Conservation (phyloP, 1,140 invertebrate genomes). For the Sminthurinus signatus region DNA sequence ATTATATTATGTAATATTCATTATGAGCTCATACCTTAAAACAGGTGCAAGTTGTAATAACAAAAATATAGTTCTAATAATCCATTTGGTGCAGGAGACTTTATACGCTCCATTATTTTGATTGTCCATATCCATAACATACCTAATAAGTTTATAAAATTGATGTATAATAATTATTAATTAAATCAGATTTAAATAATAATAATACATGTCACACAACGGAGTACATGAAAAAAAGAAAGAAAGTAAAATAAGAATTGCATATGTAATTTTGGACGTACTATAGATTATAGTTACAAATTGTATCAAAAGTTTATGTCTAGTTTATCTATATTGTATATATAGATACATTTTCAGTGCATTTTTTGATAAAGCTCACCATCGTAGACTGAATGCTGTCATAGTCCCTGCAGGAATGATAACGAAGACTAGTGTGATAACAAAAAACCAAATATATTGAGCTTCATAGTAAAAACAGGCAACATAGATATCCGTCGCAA, state of each 20-base stretch:
- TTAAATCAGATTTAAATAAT: conserved; percentile 4
- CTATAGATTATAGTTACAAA: no score
- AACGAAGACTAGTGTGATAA: conserved; percentile 56
- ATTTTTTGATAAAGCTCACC: conserved; percentile 48
- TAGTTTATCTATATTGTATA: not conserved
- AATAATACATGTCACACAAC: conserved; percentile 4
- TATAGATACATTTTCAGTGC: not conserved
- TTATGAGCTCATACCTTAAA: conserved; percentile 48
- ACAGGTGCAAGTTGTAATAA: conserved; percentile 59
- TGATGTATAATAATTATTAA: conserved; percentile 6
- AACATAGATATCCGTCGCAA: conserved; percentile 58
- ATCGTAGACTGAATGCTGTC: conserved; percentile 57
- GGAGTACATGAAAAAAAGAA: no score
- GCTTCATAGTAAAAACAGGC: conserved; percentile 55
- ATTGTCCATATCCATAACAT: conserved; percentile 49
- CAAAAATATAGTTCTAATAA: conserved; percentile 55
- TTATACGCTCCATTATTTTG: conserved; percentile 45
- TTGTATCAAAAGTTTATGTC: no score
- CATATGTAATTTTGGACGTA: no score
- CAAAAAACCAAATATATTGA: conserved; percentile 51
- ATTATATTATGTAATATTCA: no score
- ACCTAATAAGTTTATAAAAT: conserved; percentile 44
- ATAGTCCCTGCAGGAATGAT: conserved; percentile 54
- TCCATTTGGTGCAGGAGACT: conserved; percentile 47
- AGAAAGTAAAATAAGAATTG: no score